Evolutionary conservation across 2,888 invertebrate species (phyloP), one percentile per base, ranked within the genome.

Genomic region (Iselma pallidipennis): DNA sequence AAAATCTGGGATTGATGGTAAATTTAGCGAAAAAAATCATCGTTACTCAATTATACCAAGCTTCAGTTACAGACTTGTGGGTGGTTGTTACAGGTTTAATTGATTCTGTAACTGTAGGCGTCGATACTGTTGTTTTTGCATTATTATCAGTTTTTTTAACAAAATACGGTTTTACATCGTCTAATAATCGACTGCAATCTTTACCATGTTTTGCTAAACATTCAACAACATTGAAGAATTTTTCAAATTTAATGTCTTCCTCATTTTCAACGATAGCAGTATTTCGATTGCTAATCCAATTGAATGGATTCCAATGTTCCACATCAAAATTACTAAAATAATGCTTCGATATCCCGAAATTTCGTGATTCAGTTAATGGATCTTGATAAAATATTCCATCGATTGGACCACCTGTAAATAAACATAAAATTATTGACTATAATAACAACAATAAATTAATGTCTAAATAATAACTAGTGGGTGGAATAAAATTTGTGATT

Each of bases 241-340:
- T 55, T 7, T 37, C 31, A 9, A 62, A 42, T 58, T 58, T 58
- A 5, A 19, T 14, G 28, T 55, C 55, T 19, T 29, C 37, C 10
- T 55, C 51, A 23, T 33, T 31, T 2, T 33, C 21, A 14, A 5
- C 10, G 7, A 31, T n/a, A n/a, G n/a, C 19, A 5, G 52, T 10
- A 52, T 52, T 31, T 12, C 52, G 29, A 23, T 52, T 51, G 4
- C 49, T 19, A 19, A 61, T 28, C 61, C 61, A 61, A 12, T 61
- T 61, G 10, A 53, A 53, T 10, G 53, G 53, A 53, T 55, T 55
- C 16, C 26, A 31, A 29, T 14, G 14, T 12, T 55, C 48, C 37
- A 26, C 14, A 29, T 55, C 55, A 12, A 45, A 55, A 29, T 29
- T 49, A 49, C 48, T 37, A 12, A 55, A 55, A 52, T 52, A 52